phyloP scores from a whole-genome alignment of 2,888 invertebrate species.

The Luperina testacea region DNA sequence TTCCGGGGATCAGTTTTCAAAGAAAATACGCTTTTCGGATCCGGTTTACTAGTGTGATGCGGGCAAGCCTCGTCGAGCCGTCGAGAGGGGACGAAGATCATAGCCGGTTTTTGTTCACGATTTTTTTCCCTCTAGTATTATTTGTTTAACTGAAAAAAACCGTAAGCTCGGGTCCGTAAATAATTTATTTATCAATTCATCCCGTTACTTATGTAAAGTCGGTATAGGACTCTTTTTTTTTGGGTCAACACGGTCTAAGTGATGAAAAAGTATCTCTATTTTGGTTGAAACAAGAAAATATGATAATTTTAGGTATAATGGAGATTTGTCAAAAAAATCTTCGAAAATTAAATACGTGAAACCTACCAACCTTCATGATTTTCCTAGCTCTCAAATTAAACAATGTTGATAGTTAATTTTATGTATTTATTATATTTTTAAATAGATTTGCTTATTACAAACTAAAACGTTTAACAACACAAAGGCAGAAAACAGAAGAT shows the following conservation, averaged over 20 bases:
- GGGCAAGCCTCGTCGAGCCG: slow-evolving; percentile 68
- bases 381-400: neutral
- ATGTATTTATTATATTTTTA: neutral
- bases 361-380: neutral
- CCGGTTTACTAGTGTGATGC: slow-evolving; percentile 71
- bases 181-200: slow-evolving; percentile 58
- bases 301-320: slow-evolving; percentile 2
- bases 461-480: neutral
- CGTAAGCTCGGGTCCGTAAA: slow-evolving; percentile 48
- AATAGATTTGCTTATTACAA: neutral
- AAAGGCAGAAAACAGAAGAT: slow-evolving; percentile 17
- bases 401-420: neutral
- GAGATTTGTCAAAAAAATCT: neutral
- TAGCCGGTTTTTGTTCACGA: slow-evolving; percentile 67
- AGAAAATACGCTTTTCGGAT: slow-evolving; percentile 78
- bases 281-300: slow-evolving; percentile 4
- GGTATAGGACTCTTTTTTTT: slow-evolving; percentile 37
- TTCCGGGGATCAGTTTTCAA: slow-evolving; percentile 79
- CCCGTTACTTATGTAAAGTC: slow-evolving; percentile 53
- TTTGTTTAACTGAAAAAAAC: slow-evolving; percentile 56
- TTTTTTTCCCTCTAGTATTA: slow-evolving; percentile 60
- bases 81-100: slow-evolving; percentile 72
- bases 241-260: slow-evolving; percentile 29
- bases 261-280: slow-evolving; percentile 37
- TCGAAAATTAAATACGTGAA: neutral